These are phyloP conservation scores for Phania funesta DNA, from an alignment of 2,888 invertebrate species.

Conservation along the genomic window DNA sequence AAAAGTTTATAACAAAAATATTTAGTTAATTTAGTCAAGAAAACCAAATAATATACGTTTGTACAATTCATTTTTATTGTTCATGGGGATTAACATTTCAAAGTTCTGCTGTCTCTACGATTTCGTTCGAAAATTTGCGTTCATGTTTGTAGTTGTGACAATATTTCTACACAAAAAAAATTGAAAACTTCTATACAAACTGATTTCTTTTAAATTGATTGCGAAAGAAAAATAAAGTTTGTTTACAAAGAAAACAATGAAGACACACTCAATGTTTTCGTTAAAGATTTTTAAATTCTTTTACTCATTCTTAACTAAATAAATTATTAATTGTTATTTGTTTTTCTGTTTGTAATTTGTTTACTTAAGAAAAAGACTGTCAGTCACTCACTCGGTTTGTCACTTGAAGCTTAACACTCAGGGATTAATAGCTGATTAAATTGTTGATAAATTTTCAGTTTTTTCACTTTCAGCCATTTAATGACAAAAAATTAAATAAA, in stretches of 20 bases:
- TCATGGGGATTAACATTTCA: constrained; percentile 26
- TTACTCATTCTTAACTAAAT: not conserved
- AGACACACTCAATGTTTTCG: constrained; percentile 35
- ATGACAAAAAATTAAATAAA: constrained; percentile 5
- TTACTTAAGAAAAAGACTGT: constrained; percentile 18
- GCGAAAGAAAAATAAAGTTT: constrained; percentile 27
- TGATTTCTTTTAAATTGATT: constrained; percentile 37
- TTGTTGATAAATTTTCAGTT: constrained; percentile 46
- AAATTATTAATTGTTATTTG: constrained; percentile 46
- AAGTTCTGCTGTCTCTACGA: constrained; percentile 22
- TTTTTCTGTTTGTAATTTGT: constrained; percentile 41
- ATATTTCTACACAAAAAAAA: not conserved
- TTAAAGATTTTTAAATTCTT: not conserved
- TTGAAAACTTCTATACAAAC: constrained; percentile 19
- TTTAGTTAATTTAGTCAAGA: too few relatives aligned
- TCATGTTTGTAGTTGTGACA: not conserved
- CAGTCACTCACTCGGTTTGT: not conserved
- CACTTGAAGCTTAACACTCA: constrained; percentile 42
- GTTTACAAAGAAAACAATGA: constrained; percentile 50
- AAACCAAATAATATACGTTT: too few relatives aligned
- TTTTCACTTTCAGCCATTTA: constrained; percentile 21
- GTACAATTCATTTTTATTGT: constrained; percentile 3
- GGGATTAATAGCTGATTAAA: constrained; percentile 53
- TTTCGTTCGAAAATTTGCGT: constrained; percentile 29
- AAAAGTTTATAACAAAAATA: too few relatives aligned